Evolutionary conservation across 2,797 vertebrate genomes (phyloP).

Genomic region (Lepus townsendii): DNA sequence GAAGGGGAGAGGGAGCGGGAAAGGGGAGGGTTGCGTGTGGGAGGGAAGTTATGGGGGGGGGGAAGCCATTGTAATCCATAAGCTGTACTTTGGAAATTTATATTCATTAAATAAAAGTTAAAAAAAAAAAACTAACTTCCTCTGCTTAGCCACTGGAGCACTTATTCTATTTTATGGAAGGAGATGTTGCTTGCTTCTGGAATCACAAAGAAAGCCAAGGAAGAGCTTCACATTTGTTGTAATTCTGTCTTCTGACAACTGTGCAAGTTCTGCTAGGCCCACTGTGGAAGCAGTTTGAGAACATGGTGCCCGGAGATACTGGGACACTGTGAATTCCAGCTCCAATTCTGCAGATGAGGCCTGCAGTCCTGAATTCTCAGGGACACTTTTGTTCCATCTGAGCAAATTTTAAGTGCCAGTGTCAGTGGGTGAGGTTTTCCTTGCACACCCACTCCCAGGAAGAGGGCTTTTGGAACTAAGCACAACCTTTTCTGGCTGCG

Average conservation of each 20-base stretch:
- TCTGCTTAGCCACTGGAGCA: background rate
- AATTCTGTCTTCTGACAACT: background rate
- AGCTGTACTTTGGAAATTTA: too few relatives aligned
- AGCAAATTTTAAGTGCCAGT: background rate
- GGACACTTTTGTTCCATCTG: background rate
- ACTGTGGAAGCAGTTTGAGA: background rate
- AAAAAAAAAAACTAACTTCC: background rate
- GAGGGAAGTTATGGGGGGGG: too few relatives aligned
- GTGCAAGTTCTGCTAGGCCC: slow-evolving; percentile 24
- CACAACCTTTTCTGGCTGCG: background rate
- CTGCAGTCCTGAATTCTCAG: background rate
- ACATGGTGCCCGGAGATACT: background rate
- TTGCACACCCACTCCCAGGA: background rate
- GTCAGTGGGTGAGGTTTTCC: background rate
- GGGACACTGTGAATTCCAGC: background rate
- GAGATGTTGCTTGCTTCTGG: background rate
- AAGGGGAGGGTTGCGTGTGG: too few relatives aligned
- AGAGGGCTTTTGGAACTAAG: background rate
- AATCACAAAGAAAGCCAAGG: background rate
- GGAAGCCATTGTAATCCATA: too few relatives aligned
- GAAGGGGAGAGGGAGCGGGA: too few relatives aligned
- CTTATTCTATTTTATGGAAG: background rate
- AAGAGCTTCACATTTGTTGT: background rate
- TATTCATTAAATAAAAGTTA: too few relatives aligned
- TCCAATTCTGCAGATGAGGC: background rate